Percentiles rank a stretch among this genome's conserved stretches.
Evolutionary conservation across 2,113 vertebrate species (phyloP).

Genomic region (Saccopteryx leptura): DNA sequence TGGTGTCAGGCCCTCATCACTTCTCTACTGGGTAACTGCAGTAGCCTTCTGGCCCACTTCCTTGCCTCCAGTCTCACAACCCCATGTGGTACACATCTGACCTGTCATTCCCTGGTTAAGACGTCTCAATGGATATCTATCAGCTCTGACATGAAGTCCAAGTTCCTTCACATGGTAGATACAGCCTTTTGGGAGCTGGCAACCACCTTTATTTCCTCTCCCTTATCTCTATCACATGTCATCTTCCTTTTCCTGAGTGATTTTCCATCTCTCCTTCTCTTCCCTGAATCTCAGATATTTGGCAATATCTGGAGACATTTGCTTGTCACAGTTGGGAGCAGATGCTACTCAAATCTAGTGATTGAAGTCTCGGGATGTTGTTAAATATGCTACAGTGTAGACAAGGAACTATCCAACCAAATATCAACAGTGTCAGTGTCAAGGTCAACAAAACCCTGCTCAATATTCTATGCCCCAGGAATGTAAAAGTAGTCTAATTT

Average conservation of each 20-base stretch:
- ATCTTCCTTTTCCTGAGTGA: neutral
- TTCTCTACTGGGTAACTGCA: neutral
- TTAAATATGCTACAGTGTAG: neutral
- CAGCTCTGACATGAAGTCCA: neutral
- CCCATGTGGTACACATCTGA: neutral
- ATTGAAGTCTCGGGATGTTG: neutral
- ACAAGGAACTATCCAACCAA: neutral
- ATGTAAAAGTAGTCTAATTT: neutral
- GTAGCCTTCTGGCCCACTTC: neutral
- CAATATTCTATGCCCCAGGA: neutral
- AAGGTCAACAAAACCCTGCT: neutral
- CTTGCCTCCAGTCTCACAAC: neutral
- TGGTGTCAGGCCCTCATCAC: neutral
- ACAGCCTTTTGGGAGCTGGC: neutral
- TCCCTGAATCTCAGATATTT: neutral
- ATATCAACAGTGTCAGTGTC: neutral
- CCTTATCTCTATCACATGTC: neutral
- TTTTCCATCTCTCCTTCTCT: neutral
- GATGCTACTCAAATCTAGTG: neutral
- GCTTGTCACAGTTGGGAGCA: neutral
- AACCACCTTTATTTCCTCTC: neutral
- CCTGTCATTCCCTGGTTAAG: neutral
- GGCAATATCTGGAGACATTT: conserved; percentile 16
- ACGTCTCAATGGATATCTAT: neutral
- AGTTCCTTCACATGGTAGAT: neutral